Conservation (phyloP, 2,888 invertebrate genomes). For the Phania funesta region DNA sequence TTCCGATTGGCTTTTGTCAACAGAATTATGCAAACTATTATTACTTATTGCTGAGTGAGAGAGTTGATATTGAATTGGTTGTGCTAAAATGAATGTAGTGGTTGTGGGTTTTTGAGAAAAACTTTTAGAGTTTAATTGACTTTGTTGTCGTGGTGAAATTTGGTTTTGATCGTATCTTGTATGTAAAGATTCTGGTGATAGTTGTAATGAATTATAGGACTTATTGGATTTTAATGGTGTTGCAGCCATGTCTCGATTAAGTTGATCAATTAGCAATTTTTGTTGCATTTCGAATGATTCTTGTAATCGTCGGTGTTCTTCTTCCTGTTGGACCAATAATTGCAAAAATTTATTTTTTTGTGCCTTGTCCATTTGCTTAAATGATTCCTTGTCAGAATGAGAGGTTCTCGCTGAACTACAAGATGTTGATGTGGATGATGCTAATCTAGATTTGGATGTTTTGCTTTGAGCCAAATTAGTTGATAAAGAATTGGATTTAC, state of each 20-base stretch:
- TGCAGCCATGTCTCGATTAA: constrained; percentile 72
- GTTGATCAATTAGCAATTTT: constrained; percentile 81
- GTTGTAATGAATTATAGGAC: neutral
- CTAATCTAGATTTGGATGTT: constrained; percentile 45
- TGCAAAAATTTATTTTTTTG: constrained; percentile 82
- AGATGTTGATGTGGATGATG: constrained; percentile 15
- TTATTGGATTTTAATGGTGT: constrained; percentile 59
- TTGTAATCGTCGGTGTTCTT: constrained; percentile 84
- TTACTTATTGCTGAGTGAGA: constrained; percentile 25
- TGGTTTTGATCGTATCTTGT: neutral
- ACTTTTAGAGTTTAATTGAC: constrained; percentile 8
- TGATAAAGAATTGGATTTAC: constrained; percentile 46
- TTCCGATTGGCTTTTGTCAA: constrained; percentile 1
- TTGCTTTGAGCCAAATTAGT: constrained; percentile 20
- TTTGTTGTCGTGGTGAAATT: neutral
- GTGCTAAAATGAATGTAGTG: neutral
- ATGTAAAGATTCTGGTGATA: neutral
- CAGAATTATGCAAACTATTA: constrained; percentile 20
- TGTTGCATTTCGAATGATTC: constrained; percentile 86
- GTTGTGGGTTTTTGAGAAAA: constrained; percentile 7
- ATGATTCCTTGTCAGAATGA: neutral
- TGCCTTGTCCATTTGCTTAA: constrained; percentile 37
- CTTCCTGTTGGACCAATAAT: constrained; percentile 84
- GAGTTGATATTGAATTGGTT: neutral
- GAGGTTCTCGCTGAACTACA: neutral